Conservation (phyloP, 1,140 invertebrate species). For the Artemia franciscana region DNA sequence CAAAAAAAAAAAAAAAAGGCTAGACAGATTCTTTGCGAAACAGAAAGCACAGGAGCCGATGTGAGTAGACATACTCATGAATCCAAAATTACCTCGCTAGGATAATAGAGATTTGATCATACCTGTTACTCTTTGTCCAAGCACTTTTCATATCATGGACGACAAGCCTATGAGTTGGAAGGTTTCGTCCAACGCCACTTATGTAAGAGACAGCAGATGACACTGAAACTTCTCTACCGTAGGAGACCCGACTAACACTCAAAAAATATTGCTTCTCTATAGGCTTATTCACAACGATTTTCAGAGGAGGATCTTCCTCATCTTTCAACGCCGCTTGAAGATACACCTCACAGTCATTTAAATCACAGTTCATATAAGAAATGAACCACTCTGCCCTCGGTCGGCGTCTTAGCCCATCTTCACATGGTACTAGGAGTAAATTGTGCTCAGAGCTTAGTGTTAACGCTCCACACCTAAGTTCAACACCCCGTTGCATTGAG, state of each 20-base stretch:
- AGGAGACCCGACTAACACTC: slow-evolving; percentile 60
- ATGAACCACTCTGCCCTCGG: slow-evolving; percentile 73
- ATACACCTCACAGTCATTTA: slow-evolving; percentile 75
- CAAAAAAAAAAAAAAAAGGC: no score
- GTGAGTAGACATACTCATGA: background rate
- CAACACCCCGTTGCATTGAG: slow-evolving; percentile 77
- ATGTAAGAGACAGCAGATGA: background rate
- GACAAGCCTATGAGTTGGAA: slow-evolving; percentile 55
- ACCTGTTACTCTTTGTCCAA: slow-evolving; percentile 87
- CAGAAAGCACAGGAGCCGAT: no score
- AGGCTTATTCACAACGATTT: slow-evolving; percentile 30
- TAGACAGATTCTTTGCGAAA: no score
- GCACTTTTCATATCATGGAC: slow-evolving; percentile 78
- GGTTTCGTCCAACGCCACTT: background rate
- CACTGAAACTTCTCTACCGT: slow-evolving; percentile 37
- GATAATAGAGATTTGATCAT: slow-evolving; percentile 79
- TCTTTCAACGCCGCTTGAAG: slow-evolving; percentile 48
- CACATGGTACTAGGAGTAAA: slow-evolving; percentile 42
- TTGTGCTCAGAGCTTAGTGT: slow-evolving; percentile 64
- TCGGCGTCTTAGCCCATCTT: slow-evolving; percentile 62
- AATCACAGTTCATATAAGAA: slow-evolving; percentile 73
- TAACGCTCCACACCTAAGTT: slow-evolving; percentile 62
- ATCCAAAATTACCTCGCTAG: slow-evolving; percentile 33
- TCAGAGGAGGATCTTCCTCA: slow-evolving; percentile 6
- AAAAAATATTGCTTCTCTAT: slow-evolving; percentile 73